Evolutionary conservation across 2,888 invertebrate species (phyloP).

Genomic region (Caradrina clavipalpis): DNA sequence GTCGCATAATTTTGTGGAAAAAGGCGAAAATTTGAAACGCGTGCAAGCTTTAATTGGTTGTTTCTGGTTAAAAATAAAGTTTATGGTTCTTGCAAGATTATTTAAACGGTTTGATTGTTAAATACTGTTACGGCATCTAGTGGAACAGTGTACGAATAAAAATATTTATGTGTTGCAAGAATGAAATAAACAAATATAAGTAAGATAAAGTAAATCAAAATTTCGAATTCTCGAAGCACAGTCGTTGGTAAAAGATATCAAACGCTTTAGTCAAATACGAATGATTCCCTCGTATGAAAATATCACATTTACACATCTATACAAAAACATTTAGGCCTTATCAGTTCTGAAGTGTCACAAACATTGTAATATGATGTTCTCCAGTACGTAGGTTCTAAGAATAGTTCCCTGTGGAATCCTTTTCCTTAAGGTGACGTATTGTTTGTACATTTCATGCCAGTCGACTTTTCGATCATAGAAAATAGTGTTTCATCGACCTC

Average conservation of each 20-base stretch:
- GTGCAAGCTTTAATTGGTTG: constrained; percentile 43
- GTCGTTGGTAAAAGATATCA: background rate
- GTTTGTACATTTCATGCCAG: constrained; percentile 12
- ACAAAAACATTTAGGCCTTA: background rate
- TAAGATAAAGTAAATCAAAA: background rate
- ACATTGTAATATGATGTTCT: background rate
- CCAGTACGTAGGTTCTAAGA: constrained; percentile 1
- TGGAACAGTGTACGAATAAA: background rate
- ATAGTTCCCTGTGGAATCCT: constrained; percentile 23
- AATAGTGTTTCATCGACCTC: constrained; percentile 24
- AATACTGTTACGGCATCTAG: background rate
- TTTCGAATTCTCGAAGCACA: too few species aligned
- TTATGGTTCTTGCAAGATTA: constrained; percentile 30
- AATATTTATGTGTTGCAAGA: background rate
- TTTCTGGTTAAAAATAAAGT: constrained; percentile 37
- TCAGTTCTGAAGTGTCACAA: background rate
- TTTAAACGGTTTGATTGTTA: constrained; percentile 21
- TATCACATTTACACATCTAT: background rate
- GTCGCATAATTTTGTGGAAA: constrained; percentile 43
- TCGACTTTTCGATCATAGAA: constrained; percentile 11
- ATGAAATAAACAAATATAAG: background rate
- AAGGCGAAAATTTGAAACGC: constrained; percentile 20
- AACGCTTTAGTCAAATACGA: background rate
- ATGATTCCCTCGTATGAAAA: background rate
- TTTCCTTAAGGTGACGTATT: constrained; percentile 28